A percentile compares a stretch with the other conserved stretches of the same genome.
Conservation (phyloP, 2,888 invertebrate genomes). For the Gastracanthus pulcherrimus region DNA sequence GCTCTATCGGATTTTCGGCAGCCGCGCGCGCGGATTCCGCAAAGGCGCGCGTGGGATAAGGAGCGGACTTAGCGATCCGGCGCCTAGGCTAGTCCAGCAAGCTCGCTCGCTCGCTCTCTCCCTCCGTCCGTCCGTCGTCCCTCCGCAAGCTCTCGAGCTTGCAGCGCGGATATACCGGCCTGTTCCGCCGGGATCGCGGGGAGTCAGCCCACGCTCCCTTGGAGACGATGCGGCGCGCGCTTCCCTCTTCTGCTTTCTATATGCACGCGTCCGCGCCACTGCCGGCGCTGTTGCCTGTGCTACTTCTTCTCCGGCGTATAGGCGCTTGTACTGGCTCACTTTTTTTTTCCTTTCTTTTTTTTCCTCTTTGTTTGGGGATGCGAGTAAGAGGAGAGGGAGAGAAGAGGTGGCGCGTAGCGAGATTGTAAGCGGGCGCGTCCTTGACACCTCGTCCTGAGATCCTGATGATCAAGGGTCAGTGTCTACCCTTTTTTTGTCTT, state of each 20-base stretch:
- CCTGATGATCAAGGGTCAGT: conserved; percentile 75
- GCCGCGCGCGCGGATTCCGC: conserved; percentile 40
- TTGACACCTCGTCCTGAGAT: conserved; percentile 66
- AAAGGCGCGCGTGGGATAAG: conserved; percentile 68
- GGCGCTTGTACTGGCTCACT: too few species aligned
- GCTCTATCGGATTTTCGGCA: conserved; percentile 59
- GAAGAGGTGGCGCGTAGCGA: background rate
- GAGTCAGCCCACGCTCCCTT: conserved; percentile 25
- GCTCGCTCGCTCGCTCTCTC: conserved; percentile 4
- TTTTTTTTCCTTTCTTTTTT: background rate
- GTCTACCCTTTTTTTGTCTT: conserved; percentile 72
- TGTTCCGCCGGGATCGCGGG: conserved; percentile 68
- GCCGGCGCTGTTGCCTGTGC: too few species aligned
- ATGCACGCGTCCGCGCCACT: background rate
- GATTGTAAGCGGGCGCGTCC: conserved; percentile 1
- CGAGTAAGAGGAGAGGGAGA: background rate
- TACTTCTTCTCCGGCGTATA: too few species aligned
- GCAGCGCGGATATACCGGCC: conserved; percentile 63
- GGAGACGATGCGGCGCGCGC: background rate
- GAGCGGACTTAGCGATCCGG: conserved; percentile 68
- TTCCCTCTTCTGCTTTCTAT: background rate
- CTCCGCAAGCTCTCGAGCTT: conserved; percentile 30
- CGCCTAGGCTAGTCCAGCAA: conserved; percentile 62
- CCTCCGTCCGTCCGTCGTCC: too few species aligned
- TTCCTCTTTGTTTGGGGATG: background rate